Evolutionary conservation across 2,888 invertebrate species (phyloP), one percentile per base, ranked within the genome.

Genomic region (Conops quadrifasciatus): DNA sequence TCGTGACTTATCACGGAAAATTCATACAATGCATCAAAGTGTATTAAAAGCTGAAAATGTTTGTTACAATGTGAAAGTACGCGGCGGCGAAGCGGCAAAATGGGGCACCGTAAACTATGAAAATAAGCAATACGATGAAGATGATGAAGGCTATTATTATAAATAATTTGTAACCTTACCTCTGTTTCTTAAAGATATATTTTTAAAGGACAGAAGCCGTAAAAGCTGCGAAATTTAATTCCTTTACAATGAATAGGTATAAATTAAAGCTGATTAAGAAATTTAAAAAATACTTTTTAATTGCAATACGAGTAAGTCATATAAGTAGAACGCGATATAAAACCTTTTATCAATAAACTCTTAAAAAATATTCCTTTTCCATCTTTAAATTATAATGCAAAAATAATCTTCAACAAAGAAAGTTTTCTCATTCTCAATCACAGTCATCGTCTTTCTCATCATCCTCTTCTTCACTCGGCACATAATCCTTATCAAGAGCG

Each of bases 21-120:
- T 92, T 63, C 87, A 87, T 51, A 91, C 91, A 0, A 88, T 95
- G 64, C 89, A 90, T 53, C 91, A 92, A 77, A 95, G 94, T 82
- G 88, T 95, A 56, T 78, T 88, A 1, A 96, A 96, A 87, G 93
- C 94, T 80, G 96, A 96, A 83, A 89, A 90, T 74, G 93, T 94
- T 0, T 93, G 94, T 81, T 95, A 94, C 79, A 92, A 92, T 13
- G 88, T 94, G 24, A 89, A 90, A 76, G 91, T 95, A 1, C 89
- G 94, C 30, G 94, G 94, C 0, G 91, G 92, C 0, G 95, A 95
- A 84, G 90, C 94, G 4, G 85, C 85, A 0, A 84, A 84, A 90
- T 82, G 90, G 90, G 90, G 84, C 11, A 75, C 82, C 2, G 78
- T 79, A 19, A 68, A 60, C 49, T 78, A 81, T n/a, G 81, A 84